Evolutionary conservation across 2,113 vertebrate species (phyloP), one percentile per base, ranked within the genome.

Genomic region (Macrotis lagotis): DNA sequence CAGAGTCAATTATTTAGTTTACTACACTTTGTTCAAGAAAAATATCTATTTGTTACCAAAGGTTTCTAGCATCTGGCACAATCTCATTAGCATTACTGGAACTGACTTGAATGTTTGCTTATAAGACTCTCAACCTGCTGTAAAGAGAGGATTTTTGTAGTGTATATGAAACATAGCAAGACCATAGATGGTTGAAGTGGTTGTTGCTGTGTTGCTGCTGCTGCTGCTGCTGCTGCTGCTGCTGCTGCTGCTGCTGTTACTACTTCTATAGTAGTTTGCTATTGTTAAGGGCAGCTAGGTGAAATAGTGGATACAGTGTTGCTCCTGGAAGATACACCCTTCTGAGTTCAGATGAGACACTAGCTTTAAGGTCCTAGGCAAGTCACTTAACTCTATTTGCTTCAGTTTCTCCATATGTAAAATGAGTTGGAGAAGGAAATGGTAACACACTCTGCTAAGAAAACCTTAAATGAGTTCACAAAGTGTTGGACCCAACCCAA

Each of bases 1-100:
- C 49, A 49, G n/a, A 93, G 10, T 91, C 59, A 51, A 0, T 95
- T n/a, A 83, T 44, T 93, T 91, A 89, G 90, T 5, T 92, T 31
- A 50, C 59, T 93, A 90, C 48, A 53, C 12, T 51, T 26, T 91
- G 51, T 94, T 90, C 59, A 95, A 94, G 88, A 37, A 50, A 91
- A 88, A 14, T 91, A 93, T 37, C 51, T 90, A 0, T 94, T 37
- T 88, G 66, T 83, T 83, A 83, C n/a, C 16, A 83, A 83, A 83
- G n/a, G 44, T 44, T 83, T 44, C n/a, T 83, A 19, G n/a, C 66
- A 44, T 83, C 66, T 83, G 19, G 24, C 44, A 44, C 44, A 83
- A 8, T 44, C 66, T 24, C 66, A 44, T 44, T 88, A 88, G 0
- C 50, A 48, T 51, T 52, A 37, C 50, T 53, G 22, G 37, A 47